Evolutionary conservation across 2,888 invertebrate genomes (phyloP), one percentile per base, ranked within the genome.

Genomic region (Aproaerema taeniolella): DNA sequence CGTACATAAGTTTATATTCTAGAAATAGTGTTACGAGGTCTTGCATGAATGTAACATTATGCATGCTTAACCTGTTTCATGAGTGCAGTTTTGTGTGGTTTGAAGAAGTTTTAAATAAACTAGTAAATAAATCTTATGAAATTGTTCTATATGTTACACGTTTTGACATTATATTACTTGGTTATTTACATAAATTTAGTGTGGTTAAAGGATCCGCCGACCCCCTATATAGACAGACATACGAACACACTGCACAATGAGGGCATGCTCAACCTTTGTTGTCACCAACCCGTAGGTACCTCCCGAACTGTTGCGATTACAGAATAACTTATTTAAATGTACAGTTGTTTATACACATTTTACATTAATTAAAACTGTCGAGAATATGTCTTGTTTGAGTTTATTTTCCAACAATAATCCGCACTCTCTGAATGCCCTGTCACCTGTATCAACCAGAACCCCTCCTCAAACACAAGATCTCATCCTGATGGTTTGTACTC

Each of bases 351-450:
- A 76, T 76, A 77, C 68, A 74, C 63, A 63, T 73, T 77, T 76
- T 79, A 76, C 73, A 72, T 71, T 66, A 66, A 79, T 80, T 79
- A 80, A 80, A 78, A 76, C 72, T 75, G 75, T 79, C 75, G 67
- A 77, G 64, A 76, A 68, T 58, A 61, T 60, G 61, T 12, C 24
- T 35, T 61, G 61, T 61, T 63, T 64, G 56, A 63, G 61, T 74
- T 74, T 67, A 67, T 73, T 51, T 68, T 49, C 64, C 52, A 46
- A 39, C 39, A 31, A 31, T 39, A 32, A 28, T 43, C 35, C 13
- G 43, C 31, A 35, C 36, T 3, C 2, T 26, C 26, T n/a, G 20
- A 20, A 12, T 11, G 17, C 38, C n/a, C 16, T 33, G 14, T 20
- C 39, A 36, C 25, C 15, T 31, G 41, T 43, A 26, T n/a, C n/a